A percentile compares a stretch with the other conserved stretches of the same genome.
phyloP scores from a whole-genome alignment of 2,797 vertebrate species.

The Acanthiza pusilla region DNA sequence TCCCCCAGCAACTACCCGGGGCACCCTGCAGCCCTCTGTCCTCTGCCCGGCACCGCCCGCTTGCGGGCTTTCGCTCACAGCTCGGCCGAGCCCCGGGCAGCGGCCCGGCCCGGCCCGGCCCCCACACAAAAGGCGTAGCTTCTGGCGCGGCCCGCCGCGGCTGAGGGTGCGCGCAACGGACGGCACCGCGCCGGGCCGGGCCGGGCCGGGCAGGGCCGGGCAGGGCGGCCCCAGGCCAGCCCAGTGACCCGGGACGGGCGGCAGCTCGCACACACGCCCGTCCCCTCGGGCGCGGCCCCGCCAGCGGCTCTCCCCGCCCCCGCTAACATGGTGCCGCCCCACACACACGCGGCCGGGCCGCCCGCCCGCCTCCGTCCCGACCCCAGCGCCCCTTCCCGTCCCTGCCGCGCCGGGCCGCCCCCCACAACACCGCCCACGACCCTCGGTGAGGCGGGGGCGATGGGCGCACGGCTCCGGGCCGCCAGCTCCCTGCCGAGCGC shows the following conservation, averaged over 20 bases:
- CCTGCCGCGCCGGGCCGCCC: neutral
- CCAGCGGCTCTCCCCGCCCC: neutral
- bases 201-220: too few species aligned
- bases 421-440: too few species aligned
- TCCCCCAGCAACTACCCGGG: neutral
- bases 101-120: neutral
- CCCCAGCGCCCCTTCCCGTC: neutral
- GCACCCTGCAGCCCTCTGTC: rapidly evolving
- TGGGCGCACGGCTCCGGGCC: neutral
- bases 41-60: too few species aligned
- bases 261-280: neutral
- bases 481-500: neutral
- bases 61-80: rapidly evolving
- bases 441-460: too few species aligned
- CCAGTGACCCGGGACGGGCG: rapidly evolving
- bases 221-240: neutral
- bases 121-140: neutral
- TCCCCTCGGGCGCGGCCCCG: neutral
- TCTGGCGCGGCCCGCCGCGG: neutral
- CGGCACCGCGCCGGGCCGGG: too few species aligned
- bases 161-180: neutral
- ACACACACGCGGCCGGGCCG: neutral
- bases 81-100: rapidly evolving
- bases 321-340: neutral
- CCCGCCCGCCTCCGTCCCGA: too few species aligned